phyloP scores from a whole-genome alignment of 2,888 invertebrate genomes.

The Spilarctia lutea region DNA sequence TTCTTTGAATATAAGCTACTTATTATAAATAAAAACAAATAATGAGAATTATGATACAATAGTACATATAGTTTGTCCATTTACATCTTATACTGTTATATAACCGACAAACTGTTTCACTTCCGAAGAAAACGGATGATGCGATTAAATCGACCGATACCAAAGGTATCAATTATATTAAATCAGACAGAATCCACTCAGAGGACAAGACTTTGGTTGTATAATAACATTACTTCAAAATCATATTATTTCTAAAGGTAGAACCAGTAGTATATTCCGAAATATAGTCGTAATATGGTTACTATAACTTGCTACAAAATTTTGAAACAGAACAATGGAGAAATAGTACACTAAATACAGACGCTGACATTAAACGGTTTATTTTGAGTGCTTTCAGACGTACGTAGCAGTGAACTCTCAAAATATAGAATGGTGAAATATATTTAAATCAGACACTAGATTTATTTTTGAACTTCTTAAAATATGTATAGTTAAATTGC shows the following conservation, averaged over 20 bases:
- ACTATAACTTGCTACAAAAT: background rate
- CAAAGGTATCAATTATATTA: slow-evolving; percentile 31
- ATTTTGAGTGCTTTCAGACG: slow-evolving; percentile 5
- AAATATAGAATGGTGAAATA: background rate
- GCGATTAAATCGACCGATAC: slow-evolving; percentile 35
- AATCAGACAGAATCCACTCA: slow-evolving; percentile 28
- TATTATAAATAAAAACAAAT: too few relatives aligned
- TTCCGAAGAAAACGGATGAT: slow-evolving; percentile 29
- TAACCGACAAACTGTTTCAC: background rate
- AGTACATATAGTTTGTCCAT: too few relatives aligned
- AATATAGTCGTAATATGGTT: background rate
- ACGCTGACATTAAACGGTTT: background rate
- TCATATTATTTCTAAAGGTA: slow-evolving; percentile 20
- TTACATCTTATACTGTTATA: too few relatives aligned
- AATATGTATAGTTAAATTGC: too few relatives aligned
- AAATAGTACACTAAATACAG: background rate
- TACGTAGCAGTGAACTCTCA: background rate
- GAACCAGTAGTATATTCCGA: background rate
- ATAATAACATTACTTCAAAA: slow-evolving; percentile 33
- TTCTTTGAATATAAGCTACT: too few relatives aligned
- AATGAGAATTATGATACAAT: too few relatives aligned
- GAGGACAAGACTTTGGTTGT: slow-evolving; percentile 38
- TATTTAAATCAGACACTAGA: background rate
- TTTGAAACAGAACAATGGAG: background rate
- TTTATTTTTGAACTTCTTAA: too few relatives aligned